A percentile compares a stretch with the other conserved stretches of the same genome.
phyloP scores from a whole-genome alignment of 2,113 vertebrate species.

The Protobothrops mucrosquamatus region DNA sequence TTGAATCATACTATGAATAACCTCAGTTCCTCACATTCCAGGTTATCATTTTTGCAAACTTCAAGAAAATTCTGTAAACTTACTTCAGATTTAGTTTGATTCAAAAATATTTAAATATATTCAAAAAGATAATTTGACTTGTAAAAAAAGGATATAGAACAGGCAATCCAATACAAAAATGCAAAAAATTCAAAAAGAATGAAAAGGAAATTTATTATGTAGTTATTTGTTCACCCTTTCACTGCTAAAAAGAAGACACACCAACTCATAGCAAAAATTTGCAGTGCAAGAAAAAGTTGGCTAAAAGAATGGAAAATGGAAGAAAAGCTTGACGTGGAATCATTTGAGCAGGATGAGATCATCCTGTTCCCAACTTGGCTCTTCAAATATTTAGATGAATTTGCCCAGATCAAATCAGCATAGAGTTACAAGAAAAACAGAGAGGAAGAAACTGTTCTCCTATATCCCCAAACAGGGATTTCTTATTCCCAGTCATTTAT shows the following conservation, averaged over 20 bases:
- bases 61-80: neutral
- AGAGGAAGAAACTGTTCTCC: neutral
- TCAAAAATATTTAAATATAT: neutral
- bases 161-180: neutral
- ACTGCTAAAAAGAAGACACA: conserved; percentile 33
- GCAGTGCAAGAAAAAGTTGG: conserved; percentile 41
- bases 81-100: neutral
- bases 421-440: accelerated
- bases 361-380: neutral
- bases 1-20: neutral
- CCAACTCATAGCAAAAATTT: conserved; percentile 39
- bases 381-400: neutral
- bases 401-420: neutral
- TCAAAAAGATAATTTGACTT: neutral
- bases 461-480: too few species aligned
- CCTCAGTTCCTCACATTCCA: neutral
- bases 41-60: neutral
- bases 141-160: neutral
- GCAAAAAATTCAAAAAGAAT: neutral
- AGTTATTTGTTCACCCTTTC: neutral
- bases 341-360: conserved; percentile 42
- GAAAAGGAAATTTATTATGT: neutral
- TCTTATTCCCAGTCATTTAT: neutral
- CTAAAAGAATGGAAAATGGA: conserved; percentile 25
- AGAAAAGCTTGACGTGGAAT: conserved; percentile 15